These are phyloP conservation scores for Eucriotettix oculatus DNA, from an alignment of 2,888 invertebrate genomes.

Conservation along the genomic window DNA sequence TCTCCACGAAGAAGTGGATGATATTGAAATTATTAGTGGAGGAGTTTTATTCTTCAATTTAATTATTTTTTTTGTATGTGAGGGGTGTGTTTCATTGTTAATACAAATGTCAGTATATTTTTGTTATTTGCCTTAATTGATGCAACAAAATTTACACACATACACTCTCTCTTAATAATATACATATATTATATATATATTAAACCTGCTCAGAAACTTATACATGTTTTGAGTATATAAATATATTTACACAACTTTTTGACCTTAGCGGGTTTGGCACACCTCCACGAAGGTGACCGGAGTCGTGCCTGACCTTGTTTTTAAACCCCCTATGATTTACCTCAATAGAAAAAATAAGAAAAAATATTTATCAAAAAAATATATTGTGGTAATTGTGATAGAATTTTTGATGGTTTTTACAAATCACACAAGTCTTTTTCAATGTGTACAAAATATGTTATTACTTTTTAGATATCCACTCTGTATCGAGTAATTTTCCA, in stretches of 20 bases:
- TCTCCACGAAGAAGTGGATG: not conserved
- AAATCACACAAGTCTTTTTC: conserved; percentile 37
- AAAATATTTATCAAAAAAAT: conserved; percentile 11
- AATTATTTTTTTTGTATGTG: not conserved
- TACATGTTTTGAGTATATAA: conserved; percentile 15
- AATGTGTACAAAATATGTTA: conserved; percentile 24
- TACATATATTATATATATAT: conserved; percentile 10
- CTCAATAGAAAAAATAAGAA: conserved; percentile 7
- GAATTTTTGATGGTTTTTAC: conserved; percentile 52
- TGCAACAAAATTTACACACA: conserved; percentile 14
- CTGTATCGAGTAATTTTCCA: conserved; percentile 17
- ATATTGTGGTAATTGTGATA: conserved; percentile 36
- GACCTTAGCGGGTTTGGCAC: conserved; percentile 8
- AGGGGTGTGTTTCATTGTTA: conserved; percentile 1
- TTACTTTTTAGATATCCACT: conserved; percentile 24
- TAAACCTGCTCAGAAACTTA: conserved; percentile 16
- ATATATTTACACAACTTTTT: conserved; percentile 17
- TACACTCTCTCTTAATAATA: conserved; percentile 10
- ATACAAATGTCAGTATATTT: conserved; percentile 11
- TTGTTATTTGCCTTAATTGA: conserved; percentile 16
- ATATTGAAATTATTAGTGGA: conserved; percentile 1
- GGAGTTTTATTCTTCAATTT: conserved; percentile 13
- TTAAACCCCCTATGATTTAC: conserved; percentile 15
- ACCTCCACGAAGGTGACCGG: not conserved
- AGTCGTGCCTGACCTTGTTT: conserved; percentile 8